Percentiles rank a stretch among this genome's conserved stretches.
Evolutionary conservation across 92 coral and sea anemone genomes (phyloP).

Genomic region (Epizoanthus ramosus): DNA sequence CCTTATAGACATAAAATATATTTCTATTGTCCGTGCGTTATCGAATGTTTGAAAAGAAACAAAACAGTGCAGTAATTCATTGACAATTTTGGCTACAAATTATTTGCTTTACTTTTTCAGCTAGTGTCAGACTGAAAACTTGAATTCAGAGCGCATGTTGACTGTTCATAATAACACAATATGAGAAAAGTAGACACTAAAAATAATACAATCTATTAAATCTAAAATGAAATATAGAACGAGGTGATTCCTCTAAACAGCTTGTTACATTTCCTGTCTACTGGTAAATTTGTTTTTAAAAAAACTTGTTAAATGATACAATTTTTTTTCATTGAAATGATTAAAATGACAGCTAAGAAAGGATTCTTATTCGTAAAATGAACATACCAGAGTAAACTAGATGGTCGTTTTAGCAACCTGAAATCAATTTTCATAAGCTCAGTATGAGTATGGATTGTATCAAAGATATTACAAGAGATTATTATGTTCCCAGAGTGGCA

Average conservation of each 20-base stretch:
- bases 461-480: not conserved
- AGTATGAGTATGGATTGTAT: no score
- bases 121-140: not conserved
- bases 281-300: not conserved
- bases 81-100: slow-evolving; percentile 4
- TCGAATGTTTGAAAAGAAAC: not conserved
- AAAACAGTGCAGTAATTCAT: not conserved
- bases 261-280: not conserved
- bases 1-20: no score
- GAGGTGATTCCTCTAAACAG: not conserved
- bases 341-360: no score
- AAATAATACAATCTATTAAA: not conserved
- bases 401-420: slow-evolving; percentile 36
- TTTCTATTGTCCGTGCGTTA: not conserved
- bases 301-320: no score
- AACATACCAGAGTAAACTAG: slow-evolving; percentile 24
- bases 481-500: not conserved
- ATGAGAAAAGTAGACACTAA: not conserved
- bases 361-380: not conserved
- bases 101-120: not conserved
- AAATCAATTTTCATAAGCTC: not conserved
- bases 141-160: not conserved
- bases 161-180: not conserved
- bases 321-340: no score
- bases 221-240: no score